Conservation (phyloP, 2,113 vertebrate species). For the Phycodurus eques region DNA sequence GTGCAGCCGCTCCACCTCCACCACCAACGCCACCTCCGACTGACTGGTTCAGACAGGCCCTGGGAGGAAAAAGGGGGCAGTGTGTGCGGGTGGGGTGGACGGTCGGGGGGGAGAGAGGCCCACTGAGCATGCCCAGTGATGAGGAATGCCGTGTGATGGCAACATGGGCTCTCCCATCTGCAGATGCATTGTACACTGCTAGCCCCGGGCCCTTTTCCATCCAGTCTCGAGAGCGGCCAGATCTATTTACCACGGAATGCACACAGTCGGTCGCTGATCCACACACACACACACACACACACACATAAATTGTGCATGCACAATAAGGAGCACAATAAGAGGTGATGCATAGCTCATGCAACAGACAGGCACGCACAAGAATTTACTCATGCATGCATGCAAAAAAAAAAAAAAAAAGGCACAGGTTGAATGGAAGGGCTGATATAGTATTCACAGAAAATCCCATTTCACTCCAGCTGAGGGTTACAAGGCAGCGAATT, state of each 20-base stretch:
- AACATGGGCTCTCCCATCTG: conserved; percentile 84
- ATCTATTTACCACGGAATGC: conserved; percentile 80
- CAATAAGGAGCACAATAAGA: conserved; percentile 7
- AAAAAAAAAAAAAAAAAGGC: conserved; percentile 28
- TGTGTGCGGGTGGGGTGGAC: conserved; percentile 28
- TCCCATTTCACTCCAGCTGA: conserved; percentile 23
- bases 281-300: conserved; percentile 47
- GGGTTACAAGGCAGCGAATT: conserved; percentile 15
- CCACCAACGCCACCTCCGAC: conserved; percentile 32
- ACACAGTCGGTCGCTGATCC: conserved; percentile 65
- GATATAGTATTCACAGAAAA: conserved; percentile 59
- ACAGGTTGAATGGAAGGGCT: conserved; percentile 29
- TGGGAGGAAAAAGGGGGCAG: conserved; percentile 7
- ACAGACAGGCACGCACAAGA: conserved; percentile 30
- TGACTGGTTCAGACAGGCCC: conserved; percentile 70
- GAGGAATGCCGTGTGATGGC: conserved; percentile 76
- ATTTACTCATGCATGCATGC: conserved; percentile 65
- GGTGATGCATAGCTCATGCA: conserved; percentile 17
- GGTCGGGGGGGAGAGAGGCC: conserved; percentile 40
- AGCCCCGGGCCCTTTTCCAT: conserved; percentile 78
- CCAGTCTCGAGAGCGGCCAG: conserved; percentile 84
- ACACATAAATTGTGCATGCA: conserved; percentile 45
- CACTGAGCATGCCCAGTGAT: conserved; percentile 78
- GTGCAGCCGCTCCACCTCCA: conserved; percentile 11
- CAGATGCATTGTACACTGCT: conserved; percentile 68